Evolutionary conservation across 2,888 invertebrate species (phyloP), one percentile per base, ranked within the genome.

Genomic region (Bellardia pandia): DNA sequence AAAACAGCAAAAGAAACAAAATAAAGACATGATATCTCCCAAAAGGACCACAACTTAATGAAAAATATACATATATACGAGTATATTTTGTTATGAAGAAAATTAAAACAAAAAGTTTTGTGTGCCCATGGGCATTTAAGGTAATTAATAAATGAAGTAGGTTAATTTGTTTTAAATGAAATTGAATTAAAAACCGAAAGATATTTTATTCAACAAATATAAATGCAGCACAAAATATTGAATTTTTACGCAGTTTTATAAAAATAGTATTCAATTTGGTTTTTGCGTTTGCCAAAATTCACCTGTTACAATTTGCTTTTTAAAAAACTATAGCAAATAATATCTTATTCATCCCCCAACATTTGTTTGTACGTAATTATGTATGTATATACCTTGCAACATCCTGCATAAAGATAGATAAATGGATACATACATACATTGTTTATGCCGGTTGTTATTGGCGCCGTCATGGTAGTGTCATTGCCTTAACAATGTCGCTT

Each of bases 391-490:
- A 16, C 37, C 45, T 45, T 45, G 0, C 45, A 45, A 45, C 45
- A 45, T 45, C 45, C 13, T 40, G 2, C 33, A 45, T 14, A 14
- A 8, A 60, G 16, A 58, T 14, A 51, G 51, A 64, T 48, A 56
- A 23, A 72, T 14, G 37, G 40, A 64, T 14, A 33, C n/a, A 16
- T n/a, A 56, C 58, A 56, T 51, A 71, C 16, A 66, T 37, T 72
- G 51, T 72, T 62, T 81, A 71, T 66, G 72, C 16, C 76, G 51
- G 58, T 76, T 56, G 80, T 72, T 83, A 76, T 71, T 83, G 86
- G 86, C 86, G 86, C 86, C 86, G 62, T 51, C 51, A 69, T 76
- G 83, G 30, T 68, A 37, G 75, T 84, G 86, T 83, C 86, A 86
- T 83, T 86, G 86, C 75, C 79, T 84, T 56, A 69, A 76, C 76